Conservation (phyloP, 23 tunicate species). For the Halocynthia aurantium region DNA sequence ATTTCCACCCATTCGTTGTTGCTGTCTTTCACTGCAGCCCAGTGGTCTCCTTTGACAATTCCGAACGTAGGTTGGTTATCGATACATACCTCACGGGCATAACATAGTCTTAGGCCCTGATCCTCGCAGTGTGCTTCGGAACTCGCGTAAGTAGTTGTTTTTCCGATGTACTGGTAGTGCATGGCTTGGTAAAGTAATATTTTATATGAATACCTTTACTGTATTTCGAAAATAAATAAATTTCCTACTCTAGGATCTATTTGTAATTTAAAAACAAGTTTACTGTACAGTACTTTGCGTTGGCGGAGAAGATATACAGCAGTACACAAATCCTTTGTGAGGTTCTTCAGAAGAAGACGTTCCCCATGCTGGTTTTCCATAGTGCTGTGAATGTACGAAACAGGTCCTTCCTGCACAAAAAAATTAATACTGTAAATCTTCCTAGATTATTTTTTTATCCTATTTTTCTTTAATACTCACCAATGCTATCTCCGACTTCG, state of each 20-base stretch:
- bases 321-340: slow-evolving; percentile 18
- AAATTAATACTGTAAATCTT: background rate
- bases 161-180: slow-evolving; percentile 15
- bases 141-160: slow-evolving; percentile 11
- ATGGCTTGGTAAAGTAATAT: background rate
- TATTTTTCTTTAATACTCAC: background rate
- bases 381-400: background rate
- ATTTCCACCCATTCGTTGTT: slow-evolving; percentile 1
- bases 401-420: background rate
- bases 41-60: background rate
- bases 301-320: slow-evolving; percentile 3
- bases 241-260: too few species aligned
- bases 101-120: slow-evolving; percentile 1
- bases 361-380: slow-evolving; percentile 15
- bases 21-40: slow-evolving; percentile 5
- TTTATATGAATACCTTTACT: too few species aligned
- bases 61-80: background rate
- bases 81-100: background rate
- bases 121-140: slow-evolving; percentile 7
- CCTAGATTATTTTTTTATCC: background rate
- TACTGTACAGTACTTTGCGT: background rate
- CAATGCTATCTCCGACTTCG: background rate
- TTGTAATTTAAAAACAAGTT: too few species aligned
- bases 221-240: too few species aligned
- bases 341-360: background rate